Evolutionary conservation across 2,888 invertebrate genomes (phyloP), one percentile per base, ranked within the genome.

Genomic region (Parascotia fuliginaria): DNA sequence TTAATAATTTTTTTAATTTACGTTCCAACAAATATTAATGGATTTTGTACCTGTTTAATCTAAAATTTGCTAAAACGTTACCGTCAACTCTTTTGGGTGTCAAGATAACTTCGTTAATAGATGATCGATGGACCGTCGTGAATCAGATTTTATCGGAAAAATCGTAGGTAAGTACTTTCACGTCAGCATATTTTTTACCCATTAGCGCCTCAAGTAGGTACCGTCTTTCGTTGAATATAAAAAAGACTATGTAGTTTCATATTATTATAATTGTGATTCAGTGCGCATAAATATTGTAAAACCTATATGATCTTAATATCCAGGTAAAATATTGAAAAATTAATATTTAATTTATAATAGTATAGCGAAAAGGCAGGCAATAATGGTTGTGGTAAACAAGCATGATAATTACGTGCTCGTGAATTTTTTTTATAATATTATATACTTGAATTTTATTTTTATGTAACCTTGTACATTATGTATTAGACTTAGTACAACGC

Each of bases 41-140:
- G 39, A 40, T 38, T 50, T 42, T 52, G 45, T 65, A 65, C 60
- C 51, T 60, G 52, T 55, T 60, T 58, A 40, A 54, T 56, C 43
- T 52, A 53, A 55, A 64, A 56, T 52, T 47, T 42, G 37, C 54
- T 61, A 45, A 67, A 74, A 73, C 54, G 54, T 62, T 46, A 43
- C 40, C 63, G 65, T 63, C 70, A 70, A 72, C 73, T 70, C 65
- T 68, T 77, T 71, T 48, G 55, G 60, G 51, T 67, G 66, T 69
- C 59, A 55, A 61, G 65, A 68, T 69, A 75, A 75, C 65, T 74
- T 70, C 63, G 65, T 72, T 76, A 68, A 42, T 60, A 62, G 60
- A 76, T 79, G 81, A 81, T 81, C 63, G 79, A 81, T 77, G 75
- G 53, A 60, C 66, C 65, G 62, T 62, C 64, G 38, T 51, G 49